Evolutionary conservation across 2,888 invertebrate genomes (phyloP).

Genomic region (Agapostemon virescens): DNA sequence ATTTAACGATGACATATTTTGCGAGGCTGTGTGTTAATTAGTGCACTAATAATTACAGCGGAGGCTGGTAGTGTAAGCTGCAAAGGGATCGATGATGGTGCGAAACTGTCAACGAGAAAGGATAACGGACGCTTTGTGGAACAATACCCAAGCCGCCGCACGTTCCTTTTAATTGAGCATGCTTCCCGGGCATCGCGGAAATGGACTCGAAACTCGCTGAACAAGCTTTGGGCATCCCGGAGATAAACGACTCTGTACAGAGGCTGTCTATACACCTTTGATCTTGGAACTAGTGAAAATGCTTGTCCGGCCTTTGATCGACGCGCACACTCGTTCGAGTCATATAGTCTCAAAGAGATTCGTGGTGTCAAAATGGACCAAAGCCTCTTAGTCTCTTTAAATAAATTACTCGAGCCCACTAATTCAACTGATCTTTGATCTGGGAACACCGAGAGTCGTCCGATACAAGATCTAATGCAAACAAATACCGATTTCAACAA

Average conservation of each 20-base stretch:
- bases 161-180: slow-evolving; percentile 13
- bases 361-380: too few relatives aligned
- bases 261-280: background rate
- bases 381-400: too few relatives aligned
- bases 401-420: too few relatives aligned
- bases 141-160: slow-evolving; percentile 23
- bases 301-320: background rate
- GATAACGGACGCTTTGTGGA: slow-evolving; percentile 27
- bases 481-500: too few relatives aligned
- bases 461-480: background rate
- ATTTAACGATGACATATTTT: background rate
- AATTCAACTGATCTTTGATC: too few relatives aligned
- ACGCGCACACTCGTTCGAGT: background rate
- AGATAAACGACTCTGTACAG: background rate
- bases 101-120: slow-evolving; percentile 6
- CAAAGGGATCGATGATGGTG: slow-evolving; percentile 7
- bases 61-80: background rate
- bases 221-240: background rate
- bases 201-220: background rate
- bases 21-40: slow-evolving; percentile 25
- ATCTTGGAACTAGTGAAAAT: background rate
- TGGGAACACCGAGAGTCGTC: too few relatives aligned
- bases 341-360: background rate
- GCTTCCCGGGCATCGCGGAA: background rate
- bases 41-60: slow-evolving; percentile 42